These are phyloP conservation scores for Sitophilus oryzae DNA, from an alignment of 1,140 invertebrate genomes.

Conservation along the genomic window DNA sequence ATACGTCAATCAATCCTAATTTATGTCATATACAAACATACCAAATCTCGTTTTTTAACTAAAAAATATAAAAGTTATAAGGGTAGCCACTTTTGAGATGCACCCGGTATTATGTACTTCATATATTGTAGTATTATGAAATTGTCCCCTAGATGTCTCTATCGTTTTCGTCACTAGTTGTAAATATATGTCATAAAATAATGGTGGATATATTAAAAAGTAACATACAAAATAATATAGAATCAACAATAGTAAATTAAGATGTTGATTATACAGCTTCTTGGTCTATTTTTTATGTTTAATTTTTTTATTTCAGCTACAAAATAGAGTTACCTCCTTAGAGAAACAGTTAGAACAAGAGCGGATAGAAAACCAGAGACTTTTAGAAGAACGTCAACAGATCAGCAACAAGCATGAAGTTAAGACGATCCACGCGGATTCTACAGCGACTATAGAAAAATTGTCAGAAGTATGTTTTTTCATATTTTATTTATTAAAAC, in stretches of 20 bases:
- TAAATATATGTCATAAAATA: not conserved
- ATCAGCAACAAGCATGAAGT: conserved; percentile 6
- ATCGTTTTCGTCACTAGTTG: too few relatives aligned
- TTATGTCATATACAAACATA: too few relatives aligned
- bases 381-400: conserved; percentile 15
- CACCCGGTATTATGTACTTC: too few relatives aligned
- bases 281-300: not conserved
- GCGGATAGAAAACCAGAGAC: conserved; percentile 8
- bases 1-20: too few relatives aligned
- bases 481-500: conserved; percentile 8
- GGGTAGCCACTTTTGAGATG: too few relatives aligned
- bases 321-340: conserved; percentile 16
- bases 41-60: too few relatives aligned
- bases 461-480: conserved; percentile 25
- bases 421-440: conserved; percentile 9
- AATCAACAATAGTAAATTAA: too few relatives aligned
- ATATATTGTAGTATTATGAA: too few relatives aligned
- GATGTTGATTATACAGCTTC: too few relatives aligned
- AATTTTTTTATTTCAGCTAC: conserved; percentile 16
- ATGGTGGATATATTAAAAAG: not conserved
- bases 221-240: not conserved
- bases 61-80: too few relatives aligned
- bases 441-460: conserved; percentile 25
- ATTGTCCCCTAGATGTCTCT: too few relatives aligned
- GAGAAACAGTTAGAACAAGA: conserved; percentile 23